Evolutionary conservation across 37 sponge, comb jelly and placozoan genomes (phyloP), one percentile per base, ranked within the genome.

Genomic region (Chondrilla cf. caribensis): DNA sequence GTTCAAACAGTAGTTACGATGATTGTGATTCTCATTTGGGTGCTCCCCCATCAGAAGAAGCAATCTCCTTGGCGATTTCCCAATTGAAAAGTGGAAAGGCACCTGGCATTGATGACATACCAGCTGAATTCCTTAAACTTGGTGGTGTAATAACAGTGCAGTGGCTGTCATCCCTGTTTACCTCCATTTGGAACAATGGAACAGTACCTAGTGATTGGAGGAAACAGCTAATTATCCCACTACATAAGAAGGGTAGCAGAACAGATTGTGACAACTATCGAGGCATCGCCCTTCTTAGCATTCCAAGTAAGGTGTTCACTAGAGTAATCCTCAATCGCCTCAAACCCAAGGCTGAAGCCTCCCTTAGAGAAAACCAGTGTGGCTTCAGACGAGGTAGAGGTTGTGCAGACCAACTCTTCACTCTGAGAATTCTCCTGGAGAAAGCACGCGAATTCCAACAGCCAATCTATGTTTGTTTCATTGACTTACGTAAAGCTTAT

Each of bases 211-310:
- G n/a, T n/a, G 18, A 62, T 26, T 62, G 64, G 64, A 22, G 15
- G 29, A 62, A 26, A 5, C 64, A 62, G 22, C 25, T 26, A 19
- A 9, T 62, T 62, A 26, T 62, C 29, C 64, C 29, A 29, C 29
- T 62, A 7, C 64, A 62, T 26, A 62, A 62, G 64, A 62, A 62
- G 29, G 64, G 64, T 6, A 62, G 64, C 64, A 9, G 22, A 19
- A 62, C 64, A 9, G 15, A 7, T 22, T 62, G 64, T 62, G 64
- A 62, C 64, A 62, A 62, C 64, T 62, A 62, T 26, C 64, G 64
- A 29, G 64, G 64, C 29, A 62, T 62, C 15, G 64, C 64, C 64
- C 64, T 62, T 19, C 29, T 62, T 6, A 62, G 64, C 22, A 26
- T 15, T 6, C 64, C 64, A 19, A 26, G 64, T 15, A 62, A 19